Evolutionary conservation across 2,113 vertebrate species (phyloP).

Genomic region (Cyrtonyx montezumae): DNA sequence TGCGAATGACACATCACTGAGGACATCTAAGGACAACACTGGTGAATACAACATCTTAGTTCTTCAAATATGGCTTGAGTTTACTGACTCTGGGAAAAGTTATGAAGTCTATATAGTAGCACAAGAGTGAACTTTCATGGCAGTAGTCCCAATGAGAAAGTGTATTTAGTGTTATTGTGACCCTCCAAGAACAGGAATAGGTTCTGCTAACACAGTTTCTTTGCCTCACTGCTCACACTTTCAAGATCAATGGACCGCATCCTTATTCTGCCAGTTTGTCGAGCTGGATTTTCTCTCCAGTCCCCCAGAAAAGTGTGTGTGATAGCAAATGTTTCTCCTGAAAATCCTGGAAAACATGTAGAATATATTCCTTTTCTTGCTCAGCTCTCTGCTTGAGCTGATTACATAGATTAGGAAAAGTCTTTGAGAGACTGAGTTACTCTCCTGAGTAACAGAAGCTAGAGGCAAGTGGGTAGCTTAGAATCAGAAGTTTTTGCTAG

Average conservation of each 20-base stretch:
- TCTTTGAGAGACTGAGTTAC: not conserved
- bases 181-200: not conserved
- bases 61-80: not conserved
- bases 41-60: not conserved
- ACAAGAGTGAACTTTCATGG: not conserved
- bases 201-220: conserved; percentile 9
- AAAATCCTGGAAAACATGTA: not conserved
- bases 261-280: not conserved
- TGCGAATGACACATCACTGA: not conserved
- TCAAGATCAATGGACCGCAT: conserved; percentile 1
- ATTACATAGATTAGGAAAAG: not conserved
- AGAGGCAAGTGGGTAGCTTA: not conserved
- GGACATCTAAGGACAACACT: not conserved
- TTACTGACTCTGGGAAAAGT: not conserved
- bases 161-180: not conserved
- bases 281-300: not conserved
- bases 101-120: not conserved
- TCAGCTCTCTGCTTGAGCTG: not conserved
- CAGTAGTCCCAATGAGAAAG: not conserved
- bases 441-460: not conserved
- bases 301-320: not conserved
- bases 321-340: not conserved
- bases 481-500: not conserved
- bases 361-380: not conserved
- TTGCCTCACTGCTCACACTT: conserved; percentile 34